A percentile compares a stretch with the other conserved stretches of the same genome.
Evolutionary conservation across 1,140 invertebrate genomes (phyloP).

Genomic region (Melanaphis sacchari): DNA sequence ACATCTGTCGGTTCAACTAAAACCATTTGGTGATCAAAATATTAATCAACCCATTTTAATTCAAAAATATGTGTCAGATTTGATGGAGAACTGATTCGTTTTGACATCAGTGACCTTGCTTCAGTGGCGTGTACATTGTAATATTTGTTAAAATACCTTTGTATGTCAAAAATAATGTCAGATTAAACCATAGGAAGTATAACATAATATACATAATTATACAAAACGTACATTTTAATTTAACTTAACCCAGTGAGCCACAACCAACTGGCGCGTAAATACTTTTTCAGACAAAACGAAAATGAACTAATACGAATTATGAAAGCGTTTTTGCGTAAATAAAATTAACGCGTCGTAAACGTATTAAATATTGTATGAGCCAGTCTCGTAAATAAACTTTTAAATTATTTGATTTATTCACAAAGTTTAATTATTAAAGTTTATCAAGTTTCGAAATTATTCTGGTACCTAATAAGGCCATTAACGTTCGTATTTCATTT

Average conservation of each 20-base stretch:
- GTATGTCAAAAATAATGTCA: not conserved
- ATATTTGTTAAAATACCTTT: not conserved
- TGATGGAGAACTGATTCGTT: not conserved
- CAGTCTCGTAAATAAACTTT: not conserved
- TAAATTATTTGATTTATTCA: constrained; percentile 35
- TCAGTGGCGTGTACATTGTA: not conserved
- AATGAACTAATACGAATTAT: not conserved
- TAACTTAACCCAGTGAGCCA: too few relatives aligned
- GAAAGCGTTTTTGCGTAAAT: not conserved
- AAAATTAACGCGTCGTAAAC: not conserved
- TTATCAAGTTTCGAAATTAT: constrained; percentile 14
- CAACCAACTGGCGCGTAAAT: not conserved
- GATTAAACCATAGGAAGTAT: not conserved
- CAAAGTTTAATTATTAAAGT: constrained; percentile 26
- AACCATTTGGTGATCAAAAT: not conserved
- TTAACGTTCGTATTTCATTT: constrained; percentile 4
- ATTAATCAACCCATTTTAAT: not conserved
- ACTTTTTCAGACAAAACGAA: not conserved
- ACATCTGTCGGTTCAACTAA: too few relatives aligned
- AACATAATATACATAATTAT: not conserved
- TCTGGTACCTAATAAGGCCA: constrained; percentile 5
- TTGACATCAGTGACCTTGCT: not conserved
- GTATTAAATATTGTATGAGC: not conserved
- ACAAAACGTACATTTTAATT: not conserved
- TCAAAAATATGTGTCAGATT: not conserved